These are phyloP conservation scores for Bathynomus jamesi DNA, from an alignment of 1,140 invertebrate species.

Conservation along the genomic window DNA sequence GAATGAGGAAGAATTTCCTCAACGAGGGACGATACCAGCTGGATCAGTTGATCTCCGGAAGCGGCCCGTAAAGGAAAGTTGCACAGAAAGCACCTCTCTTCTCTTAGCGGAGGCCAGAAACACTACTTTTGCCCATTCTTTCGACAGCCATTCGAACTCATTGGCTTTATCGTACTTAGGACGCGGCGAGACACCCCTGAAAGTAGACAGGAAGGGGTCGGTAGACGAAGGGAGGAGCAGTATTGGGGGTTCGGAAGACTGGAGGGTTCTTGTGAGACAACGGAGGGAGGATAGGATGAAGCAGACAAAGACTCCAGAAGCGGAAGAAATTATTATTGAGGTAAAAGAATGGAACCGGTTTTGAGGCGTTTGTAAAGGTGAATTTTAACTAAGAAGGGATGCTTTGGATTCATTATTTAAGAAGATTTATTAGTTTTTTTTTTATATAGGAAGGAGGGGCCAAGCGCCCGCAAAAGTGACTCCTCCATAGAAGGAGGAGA, in stretches of 20 bases:
- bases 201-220: constrained; percentile 4
- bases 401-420: no score
- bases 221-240: constrained; percentile 26
- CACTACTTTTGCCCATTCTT: constrained; percentile 37
- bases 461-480: no score
- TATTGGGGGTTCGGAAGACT: constrained; percentile 35
- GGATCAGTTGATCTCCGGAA: background rate
- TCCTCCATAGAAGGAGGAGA: no score
- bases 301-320: constrained; percentile 29
- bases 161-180: constrained; percentile 33
- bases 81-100: constrained; percentile 3
- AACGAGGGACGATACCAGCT: background rate
- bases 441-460: no score
- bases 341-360: no score
- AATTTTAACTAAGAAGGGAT: no score
- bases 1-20: background rate
- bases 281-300: constrained; percentile 56
- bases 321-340: constrained; percentile 34
- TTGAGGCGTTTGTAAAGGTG: no score
- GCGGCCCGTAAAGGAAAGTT: background rate
- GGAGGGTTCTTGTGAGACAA: constrained; percentile 52
- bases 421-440: no score
- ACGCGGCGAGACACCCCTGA: constrained; percentile 17
- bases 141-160: constrained; percentile 21
- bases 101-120: constrained; percentile 34